Conservation (phyloP, 1,140 invertebrate species). For the Drosophila kikkawai region DNA sequence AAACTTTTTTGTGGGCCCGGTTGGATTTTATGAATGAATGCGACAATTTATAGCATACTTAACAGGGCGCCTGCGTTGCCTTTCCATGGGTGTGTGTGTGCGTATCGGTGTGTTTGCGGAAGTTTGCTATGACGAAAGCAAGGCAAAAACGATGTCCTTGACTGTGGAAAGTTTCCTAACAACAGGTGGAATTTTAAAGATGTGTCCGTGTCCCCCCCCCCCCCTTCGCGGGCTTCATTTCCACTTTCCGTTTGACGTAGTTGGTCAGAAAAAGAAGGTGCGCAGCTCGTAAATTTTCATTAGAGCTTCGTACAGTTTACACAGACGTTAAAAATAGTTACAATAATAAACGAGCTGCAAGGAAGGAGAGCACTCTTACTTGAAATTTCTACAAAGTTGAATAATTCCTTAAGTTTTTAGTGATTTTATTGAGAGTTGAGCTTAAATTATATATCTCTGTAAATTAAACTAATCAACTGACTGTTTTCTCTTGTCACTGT, state of each 20-base stretch:
- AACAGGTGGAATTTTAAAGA: conserved; percentile 71
- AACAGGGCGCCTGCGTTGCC: conserved; percentile 67
- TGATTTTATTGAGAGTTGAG: not conserved
- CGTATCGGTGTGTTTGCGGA: conserved; percentile 39
- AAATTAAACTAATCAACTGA: not conserved
- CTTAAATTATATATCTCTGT: not conserved
- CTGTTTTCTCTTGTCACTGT: not conserved
- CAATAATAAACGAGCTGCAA: conserved; percentile 26
- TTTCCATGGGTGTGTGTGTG: conserved; percentile 7
- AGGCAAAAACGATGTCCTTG: conserved; percentile 57
- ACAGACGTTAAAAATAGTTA: conserved; percentile 39
- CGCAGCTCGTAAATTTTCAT: conserved; percentile 65
- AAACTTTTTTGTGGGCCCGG: conserved; percentile 51
- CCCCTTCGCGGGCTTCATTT: not conserved
- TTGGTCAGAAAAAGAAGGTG: conserved; percentile 31
- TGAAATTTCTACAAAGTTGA: not conserved
- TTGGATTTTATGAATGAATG: conserved; percentile 75
- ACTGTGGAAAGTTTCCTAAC: conserved; percentile 57
- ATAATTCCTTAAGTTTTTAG: not conserved
- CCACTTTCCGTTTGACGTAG: conserved; percentile 61
- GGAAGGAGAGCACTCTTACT: not conserved
- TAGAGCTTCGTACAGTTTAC: conserved; percentile 44
- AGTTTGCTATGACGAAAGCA: conserved; percentile 73
- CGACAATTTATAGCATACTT: conserved; percentile 72
- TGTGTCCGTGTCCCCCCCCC: conserved; percentile 8